phyloP scores from a whole-genome alignment of 2,113 vertebrate species.

The Murina feae region DNA sequence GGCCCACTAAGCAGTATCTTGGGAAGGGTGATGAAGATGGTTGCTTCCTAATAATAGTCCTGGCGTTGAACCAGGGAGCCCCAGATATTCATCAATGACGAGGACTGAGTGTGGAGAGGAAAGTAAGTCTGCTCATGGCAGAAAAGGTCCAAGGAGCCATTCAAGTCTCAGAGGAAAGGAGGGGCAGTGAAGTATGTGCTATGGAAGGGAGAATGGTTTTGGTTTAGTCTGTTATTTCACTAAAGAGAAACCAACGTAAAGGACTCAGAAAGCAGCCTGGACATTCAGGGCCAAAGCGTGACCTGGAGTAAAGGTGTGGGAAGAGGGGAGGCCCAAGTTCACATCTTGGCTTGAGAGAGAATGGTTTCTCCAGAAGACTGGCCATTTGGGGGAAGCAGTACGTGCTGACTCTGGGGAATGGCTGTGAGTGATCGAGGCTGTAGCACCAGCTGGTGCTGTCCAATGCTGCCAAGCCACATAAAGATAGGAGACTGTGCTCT shows the following conservation, averaged over 20 bases:
- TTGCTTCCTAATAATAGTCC: neutral
- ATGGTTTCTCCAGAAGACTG: neutral
- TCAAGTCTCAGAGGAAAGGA: neutral
- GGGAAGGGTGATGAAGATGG: neutral
- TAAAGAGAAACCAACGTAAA: neutral
- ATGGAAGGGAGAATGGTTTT: neutral
- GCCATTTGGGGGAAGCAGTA: neutral
- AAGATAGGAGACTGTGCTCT: neutral
- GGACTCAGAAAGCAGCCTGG: too few relatives aligned
- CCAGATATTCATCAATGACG: neutral
- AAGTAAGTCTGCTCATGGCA: neutral
- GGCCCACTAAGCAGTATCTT: neutral
- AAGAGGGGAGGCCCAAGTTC: neutral
- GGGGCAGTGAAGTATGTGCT: rapidly evolving
- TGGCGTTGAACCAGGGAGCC: neutral
- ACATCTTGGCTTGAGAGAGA: too few relatives aligned
- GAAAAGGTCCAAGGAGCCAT: rapidly evolving
- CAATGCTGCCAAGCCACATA: neutral
- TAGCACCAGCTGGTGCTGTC: neutral
- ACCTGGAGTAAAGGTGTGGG: neutral
- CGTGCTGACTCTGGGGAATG: neutral
- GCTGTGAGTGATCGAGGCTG: neutral
- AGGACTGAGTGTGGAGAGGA: neutral
- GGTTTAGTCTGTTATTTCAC: neutral
- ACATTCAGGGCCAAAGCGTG: too few relatives aligned